Conservation (phyloP, 2,888 invertebrate species). For the Thumatha senex region DNA sequence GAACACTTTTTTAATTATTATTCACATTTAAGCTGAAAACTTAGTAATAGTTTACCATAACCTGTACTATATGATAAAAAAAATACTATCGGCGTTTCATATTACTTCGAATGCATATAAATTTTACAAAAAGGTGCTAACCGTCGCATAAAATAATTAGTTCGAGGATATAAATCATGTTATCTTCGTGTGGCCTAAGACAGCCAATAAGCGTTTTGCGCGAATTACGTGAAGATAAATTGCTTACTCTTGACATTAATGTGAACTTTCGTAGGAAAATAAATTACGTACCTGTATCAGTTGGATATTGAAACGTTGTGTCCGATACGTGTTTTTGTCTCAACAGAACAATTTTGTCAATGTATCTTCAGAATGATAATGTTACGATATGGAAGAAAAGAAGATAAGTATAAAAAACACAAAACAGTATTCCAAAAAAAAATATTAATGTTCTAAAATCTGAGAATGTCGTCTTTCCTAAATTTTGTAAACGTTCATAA, state of each 20-base stretch:
- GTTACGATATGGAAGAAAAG: slow-evolving; percentile 23
- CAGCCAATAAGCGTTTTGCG: slow-evolving; percentile 77
- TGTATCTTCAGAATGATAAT: slow-evolving; percentile 33
- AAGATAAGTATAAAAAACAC: neutral
- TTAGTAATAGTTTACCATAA: too few species aligned
- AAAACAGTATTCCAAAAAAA: too few species aligned
- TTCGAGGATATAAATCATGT: slow-evolving; percentile 55
- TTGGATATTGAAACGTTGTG: slow-evolving; percentile 47
- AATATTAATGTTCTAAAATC: too few species aligned
- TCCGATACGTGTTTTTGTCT: slow-evolving; percentile 43
- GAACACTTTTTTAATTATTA: too few species aligned
- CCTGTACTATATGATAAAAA: neutral
- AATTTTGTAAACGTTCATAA: too few species aligned
- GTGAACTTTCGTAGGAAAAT: slow-evolving; percentile 67
- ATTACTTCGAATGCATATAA: slow-evolving; percentile 15
- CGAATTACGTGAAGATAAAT: slow-evolving; percentile 75
- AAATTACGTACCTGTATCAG: slow-evolving; percentile 71
- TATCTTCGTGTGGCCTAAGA: slow-evolving; percentile 64
- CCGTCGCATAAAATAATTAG: slow-evolving; percentile 56
- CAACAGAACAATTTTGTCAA: slow-evolving; percentile 50
- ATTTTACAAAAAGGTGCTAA: slow-evolving; percentile 30
- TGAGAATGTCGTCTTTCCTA: too few species aligned
- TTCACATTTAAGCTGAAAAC: too few species aligned
- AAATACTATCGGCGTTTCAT: neutral
- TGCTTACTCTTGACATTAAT: slow-evolving; percentile 68